phyloP scores from a whole-genome alignment of 2,797 vertebrate species.

The Cyprinella venusta region DNA sequence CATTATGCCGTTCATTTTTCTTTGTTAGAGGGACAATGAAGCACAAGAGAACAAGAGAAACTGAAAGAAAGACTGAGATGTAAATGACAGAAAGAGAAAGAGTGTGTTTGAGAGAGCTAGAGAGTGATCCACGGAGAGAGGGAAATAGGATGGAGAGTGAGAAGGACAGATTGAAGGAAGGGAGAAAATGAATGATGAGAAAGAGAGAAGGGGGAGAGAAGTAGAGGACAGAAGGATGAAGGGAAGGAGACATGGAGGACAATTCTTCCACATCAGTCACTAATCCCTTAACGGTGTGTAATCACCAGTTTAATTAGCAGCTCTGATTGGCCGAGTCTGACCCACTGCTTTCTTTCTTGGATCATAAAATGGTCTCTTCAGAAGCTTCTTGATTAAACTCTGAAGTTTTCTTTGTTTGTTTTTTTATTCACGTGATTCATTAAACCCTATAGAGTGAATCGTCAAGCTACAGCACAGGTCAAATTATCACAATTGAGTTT shows the following conservation, averaged over 20 bases:
- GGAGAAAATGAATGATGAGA: conserved; percentile 7
- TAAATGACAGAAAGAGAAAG: conserved; percentile 2
- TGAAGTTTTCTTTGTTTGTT: neutral
- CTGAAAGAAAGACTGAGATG: conserved; percentile 11
- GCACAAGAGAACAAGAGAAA: conserved; percentile 28
- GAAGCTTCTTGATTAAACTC: conserved; percentile 20
- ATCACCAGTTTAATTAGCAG: conserved; percentile 71
- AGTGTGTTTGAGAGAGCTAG: neutral
- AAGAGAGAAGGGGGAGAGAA: neutral
- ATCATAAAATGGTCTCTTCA: conserved; percentile 26
- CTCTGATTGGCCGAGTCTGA: conserved; percentile 52
- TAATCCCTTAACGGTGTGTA: conserved; percentile 73
- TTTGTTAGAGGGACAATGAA: conserved; percentile 61
- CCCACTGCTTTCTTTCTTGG: conserved; percentile 26
- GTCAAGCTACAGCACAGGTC: neutral
- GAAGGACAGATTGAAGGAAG: neutral
- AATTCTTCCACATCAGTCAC: conserved; percentile 51
- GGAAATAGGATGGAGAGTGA: neutral
- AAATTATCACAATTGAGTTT: neutral
- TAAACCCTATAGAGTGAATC: neutral
- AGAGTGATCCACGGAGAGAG: neutral
- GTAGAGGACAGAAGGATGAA: conserved; percentile 43
- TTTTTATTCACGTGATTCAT: neutral
- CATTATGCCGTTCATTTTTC: conserved; percentile 67
- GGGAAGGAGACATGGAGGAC: conserved; percentile 60